Percentiles rank a stretch among this genome's conserved stretches.
phyloP scores from a whole-genome alignment of 1,140 invertebrate species.

The Aphaenogaster ashmeadi region DNA sequence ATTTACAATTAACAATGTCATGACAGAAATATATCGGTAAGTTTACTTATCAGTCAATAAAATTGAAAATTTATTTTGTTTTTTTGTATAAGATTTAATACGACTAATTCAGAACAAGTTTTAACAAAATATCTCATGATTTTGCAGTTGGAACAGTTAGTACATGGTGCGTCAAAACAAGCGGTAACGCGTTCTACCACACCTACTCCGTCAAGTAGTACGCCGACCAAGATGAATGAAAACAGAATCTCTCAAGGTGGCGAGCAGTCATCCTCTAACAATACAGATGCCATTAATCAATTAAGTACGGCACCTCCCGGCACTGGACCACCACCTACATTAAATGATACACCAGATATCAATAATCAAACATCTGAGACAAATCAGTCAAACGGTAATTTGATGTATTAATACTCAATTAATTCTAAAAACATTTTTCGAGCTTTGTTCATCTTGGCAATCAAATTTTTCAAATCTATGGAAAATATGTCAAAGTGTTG shows the following conservation, averaged over 20 bases:
- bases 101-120: slow-evolving; percentile 26
- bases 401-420: neutral
- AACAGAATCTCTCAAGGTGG: slow-evolving; percentile 74
- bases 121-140: neutral
- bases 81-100: neutral
- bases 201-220: slow-evolving; percentile 68
- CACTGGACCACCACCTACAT: slow-evolving; percentile 83
- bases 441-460: neutral
- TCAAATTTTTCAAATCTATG: neutral
- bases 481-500: neutral
- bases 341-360: slow-evolving; percentile 79
- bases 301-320: slow-evolving; percentile 84
- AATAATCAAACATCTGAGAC: slow-evolving; percentile 77
- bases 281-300: slow-evolving; percentile 82
- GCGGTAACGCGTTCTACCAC: slow-evolving; percentile 67
- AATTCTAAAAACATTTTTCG: slow-evolving; percentile 31
- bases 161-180: slow-evolving; percentile 85
- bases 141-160: slow-evolving; percentile 84
- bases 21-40: neutral
- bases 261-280: slow-evolving; percentile 76
- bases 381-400: slow-evolving; percentile 82
- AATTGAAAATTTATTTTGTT: neutral
- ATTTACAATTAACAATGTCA: neutral
- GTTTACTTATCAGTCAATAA: neutral
- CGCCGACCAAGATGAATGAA: slow-evolving; percentile 76